Conservation (phyloP, 2,113 vertebrate species). For the Dicaeum eximium region DNA sequence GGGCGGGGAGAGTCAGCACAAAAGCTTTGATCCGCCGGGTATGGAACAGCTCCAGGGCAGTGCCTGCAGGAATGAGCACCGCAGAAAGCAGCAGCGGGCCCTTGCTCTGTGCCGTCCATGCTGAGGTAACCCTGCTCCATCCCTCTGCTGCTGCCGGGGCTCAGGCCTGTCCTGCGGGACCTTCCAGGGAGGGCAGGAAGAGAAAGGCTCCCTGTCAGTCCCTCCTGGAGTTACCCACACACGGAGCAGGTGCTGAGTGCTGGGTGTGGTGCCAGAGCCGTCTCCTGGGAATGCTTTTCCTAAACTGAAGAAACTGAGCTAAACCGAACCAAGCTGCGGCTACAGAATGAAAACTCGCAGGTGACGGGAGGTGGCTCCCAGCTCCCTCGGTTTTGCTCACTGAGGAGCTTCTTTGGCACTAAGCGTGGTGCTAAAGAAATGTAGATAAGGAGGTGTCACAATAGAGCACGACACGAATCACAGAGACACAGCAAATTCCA, state of each 20-base stretch:
- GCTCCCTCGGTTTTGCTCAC: fast-evolving
- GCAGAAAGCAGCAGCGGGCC: background rate
- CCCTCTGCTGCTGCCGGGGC: background rate
- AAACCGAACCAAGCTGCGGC: background rate
- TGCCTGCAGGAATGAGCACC: fast-evolving
- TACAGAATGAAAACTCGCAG: no score
- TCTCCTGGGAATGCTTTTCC: background rate
- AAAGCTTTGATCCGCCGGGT: background rate
- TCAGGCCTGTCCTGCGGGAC: background rate
- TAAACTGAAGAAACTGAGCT: background rate
- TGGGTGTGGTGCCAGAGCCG: background rate
- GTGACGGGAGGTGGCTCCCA: background rate
- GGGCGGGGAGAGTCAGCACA: fast-evolving
- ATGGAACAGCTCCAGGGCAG: background rate
- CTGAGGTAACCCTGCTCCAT: background rate
- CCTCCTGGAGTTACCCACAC: background rate
- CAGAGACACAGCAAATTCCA: no score
- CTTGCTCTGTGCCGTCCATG: background rate
- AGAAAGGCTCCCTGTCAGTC: background rate
- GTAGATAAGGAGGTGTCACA: fast-evolving
- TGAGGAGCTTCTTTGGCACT: background rate
- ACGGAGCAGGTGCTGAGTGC: fast-evolving
- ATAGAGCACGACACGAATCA: no score
- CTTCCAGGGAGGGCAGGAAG: background rate
- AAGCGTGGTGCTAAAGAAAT: fast-evolving